Conservation (phyloP, 2,888 invertebrate species). For the Zonitis immaculata region DNA sequence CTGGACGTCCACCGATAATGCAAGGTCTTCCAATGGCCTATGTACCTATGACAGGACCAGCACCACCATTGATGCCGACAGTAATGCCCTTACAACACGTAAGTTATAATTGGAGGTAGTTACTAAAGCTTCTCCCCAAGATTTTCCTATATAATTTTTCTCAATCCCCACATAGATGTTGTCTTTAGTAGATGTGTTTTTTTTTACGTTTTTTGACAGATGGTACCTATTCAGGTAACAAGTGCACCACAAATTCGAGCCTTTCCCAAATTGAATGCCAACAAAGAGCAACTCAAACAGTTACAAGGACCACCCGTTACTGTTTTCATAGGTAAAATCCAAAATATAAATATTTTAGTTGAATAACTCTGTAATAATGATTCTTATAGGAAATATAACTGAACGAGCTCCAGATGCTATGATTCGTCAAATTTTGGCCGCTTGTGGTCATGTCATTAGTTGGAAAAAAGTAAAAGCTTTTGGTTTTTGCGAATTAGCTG, state of each 20-base stretch:
- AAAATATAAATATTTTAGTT: too few relatives aligned
- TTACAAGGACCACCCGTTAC: constrained; percentile 85
- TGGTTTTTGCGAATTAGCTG: constrained; percentile 96
- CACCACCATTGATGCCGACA: constrained; percentile 66
- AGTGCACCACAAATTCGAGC: constrained; percentile 47
- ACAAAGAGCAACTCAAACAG: constrained; percentile 44
- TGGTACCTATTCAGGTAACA: constrained; percentile 53
- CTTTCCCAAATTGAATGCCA: constrained; percentile 45
- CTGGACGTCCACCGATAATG: constrained; percentile 77
- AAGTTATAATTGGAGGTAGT: constrained; percentile 46
- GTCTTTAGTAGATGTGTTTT: constrained; percentile 9
- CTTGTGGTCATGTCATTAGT: constrained; percentile 90
- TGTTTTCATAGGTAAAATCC: constrained; percentile 80
- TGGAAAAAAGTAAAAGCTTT: constrained; percentile 99
- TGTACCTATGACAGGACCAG: constrained; percentile 59
- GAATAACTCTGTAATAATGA: too few relatives aligned
- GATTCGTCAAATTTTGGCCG: constrained; percentile 85
- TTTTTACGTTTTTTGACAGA: constrained; percentile 43
- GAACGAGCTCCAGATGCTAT: constrained; percentile 93
- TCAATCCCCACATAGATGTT: constrained; percentile 1
- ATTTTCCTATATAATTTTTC: too few relatives aligned
- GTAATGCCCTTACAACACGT: constrained; percentile 71
- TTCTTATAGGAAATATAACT: constrained; percentile 70
- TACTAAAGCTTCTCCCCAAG: not conserved
- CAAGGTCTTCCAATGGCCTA: constrained; percentile 64